Conservation (phyloP, 2,888 invertebrate genomes). For the Cheilosia urbana region DNA sequence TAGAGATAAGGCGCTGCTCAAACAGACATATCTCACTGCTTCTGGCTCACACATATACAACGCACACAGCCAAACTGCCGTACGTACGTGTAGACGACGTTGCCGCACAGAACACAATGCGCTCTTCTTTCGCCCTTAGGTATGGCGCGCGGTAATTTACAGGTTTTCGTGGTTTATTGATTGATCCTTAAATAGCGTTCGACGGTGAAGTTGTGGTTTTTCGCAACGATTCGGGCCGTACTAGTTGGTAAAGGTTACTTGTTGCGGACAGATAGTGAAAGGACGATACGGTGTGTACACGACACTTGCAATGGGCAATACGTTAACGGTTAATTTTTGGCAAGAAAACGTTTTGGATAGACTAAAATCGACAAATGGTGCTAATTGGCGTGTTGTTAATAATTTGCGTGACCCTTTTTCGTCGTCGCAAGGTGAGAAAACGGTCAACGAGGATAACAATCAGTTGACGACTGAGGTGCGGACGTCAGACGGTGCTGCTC, state of each 20-base stretch:
- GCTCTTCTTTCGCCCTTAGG: constrained; percentile 27
- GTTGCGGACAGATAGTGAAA: constrained; percentile 69
- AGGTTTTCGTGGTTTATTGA: constrained; percentile 74
- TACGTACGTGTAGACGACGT: not conserved
- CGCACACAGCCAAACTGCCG: not conserved
- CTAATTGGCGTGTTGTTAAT: constrained; percentile 19
- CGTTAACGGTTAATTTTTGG: constrained; percentile 66
- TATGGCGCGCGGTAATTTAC: constrained; percentile 43
- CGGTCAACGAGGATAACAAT: constrained; percentile 27
- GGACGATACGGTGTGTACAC: constrained; percentile 40
- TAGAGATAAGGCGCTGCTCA: not conserved
- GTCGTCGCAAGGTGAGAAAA: constrained; percentile 10
- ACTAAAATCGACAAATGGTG: constrained; percentile 57
- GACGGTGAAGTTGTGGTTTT: constrained; percentile 68
- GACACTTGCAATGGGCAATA: constrained; percentile 65
- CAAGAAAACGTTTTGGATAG: constrained; percentile 68
- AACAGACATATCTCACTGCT: not conserved
- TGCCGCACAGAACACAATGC: constrained; percentile 6
- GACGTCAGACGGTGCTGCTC: not conserved
- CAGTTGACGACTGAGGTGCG: constrained; percentile 15
- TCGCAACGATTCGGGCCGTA: constrained; percentile 44
- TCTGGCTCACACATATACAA: constrained; percentile 23
- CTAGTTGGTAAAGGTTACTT: constrained; percentile 73
- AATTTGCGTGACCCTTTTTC: constrained; percentile 45
- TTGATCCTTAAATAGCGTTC: constrained; percentile 75